Base-by-base conservation (phyloP, 1,140 invertebrate species). In the Helicoverpa zea region DNA sequence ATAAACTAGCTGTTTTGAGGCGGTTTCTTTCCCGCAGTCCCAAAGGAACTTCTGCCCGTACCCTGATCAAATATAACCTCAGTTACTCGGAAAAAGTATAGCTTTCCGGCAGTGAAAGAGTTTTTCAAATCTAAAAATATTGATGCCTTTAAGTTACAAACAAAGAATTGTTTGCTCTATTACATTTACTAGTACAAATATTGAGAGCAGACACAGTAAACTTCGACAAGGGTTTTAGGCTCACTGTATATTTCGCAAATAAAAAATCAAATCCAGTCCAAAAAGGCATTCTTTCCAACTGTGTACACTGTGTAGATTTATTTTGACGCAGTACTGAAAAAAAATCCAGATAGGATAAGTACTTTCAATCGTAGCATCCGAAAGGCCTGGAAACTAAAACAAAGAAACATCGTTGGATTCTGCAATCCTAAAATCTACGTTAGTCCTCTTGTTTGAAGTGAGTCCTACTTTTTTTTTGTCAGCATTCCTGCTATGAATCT, bases 401-500 rank as follows among this genome's bases (percentile, higher is more conserved):
- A 66, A 47, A 66, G n/a, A 35, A 49, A 64, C 4, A 66, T 16
- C 0, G 1, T 18, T 9, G 13, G 12, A n/a, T 64, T 43, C 35
- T n/a, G 30, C 61, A 64, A 16, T 47, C 7, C 63, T 47, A 64
- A 43, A 66, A 66, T 66, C 63, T 11, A 49, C 35, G 63, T 16
- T 18, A 66, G 63, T n/a, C 23, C 58, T 59, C n/a, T 43, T 43
- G 9, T 18, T 66, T 9, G 9, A 49, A 66, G 16, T 59, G 18
- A 35, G 12, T 63, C 2, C 13, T 35, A 16, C 56, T 9, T 2
- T 14, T 7, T 66, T 66, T 47, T 66, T 47, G 10, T 66, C 1
- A 1, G 2, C 23, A 47, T 43, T 47, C 14, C 14, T n/a, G 10
- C 43, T 51, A 49, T 49, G 43, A 49, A 66, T 23, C 35, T 18